These are phyloP conservation scores for Tenthredo notha DNA, from an alignment of 2,888 invertebrate species.

Conservation along the genomic window DNA sequence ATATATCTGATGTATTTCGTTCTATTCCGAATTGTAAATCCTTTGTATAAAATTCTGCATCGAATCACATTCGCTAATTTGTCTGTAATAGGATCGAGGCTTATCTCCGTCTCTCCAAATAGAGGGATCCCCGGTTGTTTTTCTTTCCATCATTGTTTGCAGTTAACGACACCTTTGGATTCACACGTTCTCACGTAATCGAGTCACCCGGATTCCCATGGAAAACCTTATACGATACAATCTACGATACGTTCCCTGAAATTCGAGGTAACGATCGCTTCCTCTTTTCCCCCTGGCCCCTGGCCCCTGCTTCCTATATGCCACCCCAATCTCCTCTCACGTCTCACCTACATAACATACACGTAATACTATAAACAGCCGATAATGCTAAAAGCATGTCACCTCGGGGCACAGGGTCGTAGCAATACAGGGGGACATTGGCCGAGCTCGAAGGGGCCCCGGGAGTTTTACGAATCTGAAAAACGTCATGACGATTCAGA, in stretches of 20 bases:
- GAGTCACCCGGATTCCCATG: slow-evolving; percentile 13
- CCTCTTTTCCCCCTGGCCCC: background rate
- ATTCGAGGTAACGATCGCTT: slow-evolving; percentile 40
- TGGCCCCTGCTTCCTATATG: background rate
- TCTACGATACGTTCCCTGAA: slow-evolving; percentile 36
- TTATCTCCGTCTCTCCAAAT: background rate
- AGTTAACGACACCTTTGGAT: slow-evolving; percentile 33
- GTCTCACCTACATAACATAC: slow-evolving; percentile 29
- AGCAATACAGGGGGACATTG: slow-evolving; percentile 28
- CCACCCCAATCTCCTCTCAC: slow-evolving; percentile 16
- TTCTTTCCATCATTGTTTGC: slow-evolving; percentile 7
- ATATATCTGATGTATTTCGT: background rate
- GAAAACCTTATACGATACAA: slow-evolving; percentile 41
- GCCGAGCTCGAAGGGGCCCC: background rate
- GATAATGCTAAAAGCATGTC: slow-evolving; percentile 56
- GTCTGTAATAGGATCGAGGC: slow-evolving; percentile 4
- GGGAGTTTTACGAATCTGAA: background rate
- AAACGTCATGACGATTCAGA: slow-evolving; percentile 22
- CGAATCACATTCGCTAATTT: background rate
- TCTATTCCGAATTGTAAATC: background rate
- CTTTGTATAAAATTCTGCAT: background rate
- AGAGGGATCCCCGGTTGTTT: slow-evolving; percentile 10
- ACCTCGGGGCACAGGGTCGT: slow-evolving; percentile 10
- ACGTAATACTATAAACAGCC: slow-evolving; percentile 54
- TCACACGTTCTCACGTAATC: slow-evolving; percentile 38